phyloP scores from a whole-genome alignment of 2,113 vertebrate species.

The Oxygymnocypris stewartii region DNA sequence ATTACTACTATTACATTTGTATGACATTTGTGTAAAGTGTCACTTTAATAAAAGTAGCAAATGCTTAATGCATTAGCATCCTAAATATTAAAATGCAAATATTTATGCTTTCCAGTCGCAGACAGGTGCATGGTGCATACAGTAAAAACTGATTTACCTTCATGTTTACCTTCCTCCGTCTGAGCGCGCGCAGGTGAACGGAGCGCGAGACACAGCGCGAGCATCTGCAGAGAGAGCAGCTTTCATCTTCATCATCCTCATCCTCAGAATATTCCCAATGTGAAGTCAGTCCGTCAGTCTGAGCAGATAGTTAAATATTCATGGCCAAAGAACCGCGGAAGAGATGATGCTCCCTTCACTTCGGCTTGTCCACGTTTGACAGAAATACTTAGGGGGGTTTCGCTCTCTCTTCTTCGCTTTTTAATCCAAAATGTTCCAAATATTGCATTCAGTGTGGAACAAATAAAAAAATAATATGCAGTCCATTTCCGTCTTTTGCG shows the following conservation, averaged over 20 bases:
- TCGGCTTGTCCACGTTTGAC: not conserved
- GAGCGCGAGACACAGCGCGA: conserved; percentile 41
- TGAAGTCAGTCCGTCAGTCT: not conserved
- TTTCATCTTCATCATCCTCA: conserved; percentile 42
- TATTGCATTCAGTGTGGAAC: not conserved
- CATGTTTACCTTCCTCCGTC: conserved; percentile 40
- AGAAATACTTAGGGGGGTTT: not conserved
- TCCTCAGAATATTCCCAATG: not conserved
- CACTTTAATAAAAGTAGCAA: not conserved
- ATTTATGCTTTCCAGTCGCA: not conserved
- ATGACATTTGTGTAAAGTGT: not conserved
- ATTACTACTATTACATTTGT: not conserved
- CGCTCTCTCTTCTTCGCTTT: not conserved
- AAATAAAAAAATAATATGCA: not conserved
- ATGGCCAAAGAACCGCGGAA: not conserved
- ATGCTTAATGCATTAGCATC: not conserved
- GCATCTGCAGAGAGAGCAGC: conserved; percentile 26
- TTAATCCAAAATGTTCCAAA: not conserved
- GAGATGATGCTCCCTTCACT: not conserved
- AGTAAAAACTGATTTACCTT: conserved; percentile 23
- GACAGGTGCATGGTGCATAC: not conserved
- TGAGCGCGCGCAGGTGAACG: conserved; percentile 30
- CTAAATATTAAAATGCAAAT: not conserved
- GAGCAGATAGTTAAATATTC: not conserved
- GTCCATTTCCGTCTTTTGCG: not conserved